Conservation (phyloP, 2,113 vertebrate species). For the Marcusenius ussheri region DNA sequence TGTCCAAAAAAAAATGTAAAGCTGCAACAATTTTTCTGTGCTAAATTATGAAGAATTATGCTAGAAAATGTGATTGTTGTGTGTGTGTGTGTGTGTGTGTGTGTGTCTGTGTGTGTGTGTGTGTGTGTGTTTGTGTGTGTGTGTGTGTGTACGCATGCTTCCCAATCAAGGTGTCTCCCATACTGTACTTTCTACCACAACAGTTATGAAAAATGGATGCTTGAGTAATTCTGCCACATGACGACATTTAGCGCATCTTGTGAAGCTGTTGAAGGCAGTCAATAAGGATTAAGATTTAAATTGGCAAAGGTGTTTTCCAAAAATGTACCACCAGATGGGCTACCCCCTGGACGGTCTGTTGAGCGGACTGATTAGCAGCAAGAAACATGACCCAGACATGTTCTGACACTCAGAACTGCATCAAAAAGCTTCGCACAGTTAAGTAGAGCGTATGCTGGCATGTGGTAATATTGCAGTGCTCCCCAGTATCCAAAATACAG, state of each 20-base stretch:
- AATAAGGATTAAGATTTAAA: not conserved
- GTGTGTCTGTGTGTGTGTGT: too few species aligned
- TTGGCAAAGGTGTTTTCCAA: not conserved
- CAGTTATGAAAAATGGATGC: not conserved
- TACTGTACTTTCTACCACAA: not conserved
- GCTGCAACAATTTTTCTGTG: not conserved
- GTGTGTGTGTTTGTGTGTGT: not conserved
- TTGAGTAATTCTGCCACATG: not conserved
- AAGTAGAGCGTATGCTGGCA: not conserved
- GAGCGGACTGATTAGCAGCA: not conserved
- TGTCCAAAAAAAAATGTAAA: not conserved
- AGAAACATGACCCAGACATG: not conserved
- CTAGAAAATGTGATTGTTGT: not conserved
- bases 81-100: not conserved
- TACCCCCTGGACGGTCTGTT: not conserved
- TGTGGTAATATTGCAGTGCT: not conserved
- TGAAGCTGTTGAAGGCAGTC: not conserved
- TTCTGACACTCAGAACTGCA: not conserved
- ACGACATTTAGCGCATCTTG: not conserved
- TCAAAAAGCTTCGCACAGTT: not conserved
- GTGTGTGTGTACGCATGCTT: not conserved
- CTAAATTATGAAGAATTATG: not conserved
- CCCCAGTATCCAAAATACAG: not conserved
- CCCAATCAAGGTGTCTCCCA: not conserved
- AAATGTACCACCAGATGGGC: not conserved